phyloP scores from a whole-genome alignment of 2,113 vertebrate genomes.

The Tupaia tana region DNA sequence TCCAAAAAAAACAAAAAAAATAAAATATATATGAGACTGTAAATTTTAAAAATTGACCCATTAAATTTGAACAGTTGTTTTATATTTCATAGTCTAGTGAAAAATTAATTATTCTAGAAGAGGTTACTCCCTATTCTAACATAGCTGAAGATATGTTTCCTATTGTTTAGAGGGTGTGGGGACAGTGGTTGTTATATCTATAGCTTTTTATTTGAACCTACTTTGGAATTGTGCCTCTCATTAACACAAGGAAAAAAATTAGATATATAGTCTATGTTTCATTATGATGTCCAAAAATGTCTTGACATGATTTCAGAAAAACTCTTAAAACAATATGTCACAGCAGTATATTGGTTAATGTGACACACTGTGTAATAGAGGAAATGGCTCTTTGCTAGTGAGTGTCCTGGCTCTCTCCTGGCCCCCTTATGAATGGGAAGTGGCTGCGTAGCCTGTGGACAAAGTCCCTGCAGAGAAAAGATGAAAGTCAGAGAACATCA shows the following conservation, averaged over 20 bases:
- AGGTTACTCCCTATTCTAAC: neutral
- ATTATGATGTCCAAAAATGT: conserved; percentile 43
- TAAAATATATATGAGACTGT: neutral
- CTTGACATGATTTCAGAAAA: conserved; percentile 54
- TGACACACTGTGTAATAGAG: neutral
- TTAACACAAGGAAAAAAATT: conserved; percentile 48
- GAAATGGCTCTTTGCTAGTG: neutral
- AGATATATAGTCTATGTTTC: neutral
- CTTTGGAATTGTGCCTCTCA: conserved; percentile 30
- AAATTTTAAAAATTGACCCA: conserved; percentile 4
- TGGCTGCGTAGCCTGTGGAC: neutral
- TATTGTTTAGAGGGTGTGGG: neutral
- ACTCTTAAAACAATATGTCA: conserved; percentile 6
- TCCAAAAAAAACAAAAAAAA: neutral
- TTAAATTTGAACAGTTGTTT: conserved; percentile 18
- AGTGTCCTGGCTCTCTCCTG: neutral
- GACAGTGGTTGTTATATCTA: neutral
- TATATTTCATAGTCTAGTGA: neutral
- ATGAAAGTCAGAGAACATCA: neutral
- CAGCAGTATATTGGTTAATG: conserved; percentile 6
- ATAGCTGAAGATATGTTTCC: neutral
- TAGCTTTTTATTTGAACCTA: neutral
- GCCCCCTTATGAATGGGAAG: neutral
- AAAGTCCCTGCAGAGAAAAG: neutral
- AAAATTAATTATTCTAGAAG: neutral